Evolutionary conservation across 2,797 vertebrate species (phyloP), one percentile per base, ranked within the genome.

Genomic region (Limosa lapponica): DNA sequence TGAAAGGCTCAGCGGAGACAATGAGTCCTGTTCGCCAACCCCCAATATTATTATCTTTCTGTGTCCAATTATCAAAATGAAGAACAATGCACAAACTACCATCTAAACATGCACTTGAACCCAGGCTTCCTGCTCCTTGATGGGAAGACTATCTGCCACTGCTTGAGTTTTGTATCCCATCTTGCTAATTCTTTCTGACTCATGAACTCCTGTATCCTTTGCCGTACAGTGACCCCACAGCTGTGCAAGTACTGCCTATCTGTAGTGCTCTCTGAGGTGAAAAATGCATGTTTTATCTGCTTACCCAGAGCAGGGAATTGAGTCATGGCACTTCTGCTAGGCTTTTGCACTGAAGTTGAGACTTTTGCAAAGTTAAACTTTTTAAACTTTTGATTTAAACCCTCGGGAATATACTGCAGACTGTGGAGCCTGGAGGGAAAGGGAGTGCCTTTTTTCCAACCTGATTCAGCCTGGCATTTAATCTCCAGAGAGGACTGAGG

Each of bases 391-490:
- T 89, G 70, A 89, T 95, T 87, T 70, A 77, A 89, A 39, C 93
- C 59, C 55, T 87, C 0, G 10, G 90, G 93, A 90, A 64, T 73
- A 15, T 2, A 2, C 6, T 82, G 59, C 74, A 95, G 86, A 5
- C 81, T 89, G 37, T 62, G 71, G 59, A 87, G 83, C 83, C 92
- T 89, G 59, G 44, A 73, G 83, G 80, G 83, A 93, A 87, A 1
- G 19, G 71, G 81, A 89, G 36, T 73, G 15, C 78, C 78, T 94
- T 89, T 93, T 66, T 85, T 67, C 90, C 81, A 84, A 10, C 34
- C 14, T 96, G 89, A 96, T 96, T 94, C 86, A 93, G 78, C 37
- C 67, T 96, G 92, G 55, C 95, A 95, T 82, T 94, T 95, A 96
- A 93, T 90, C 90, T 96, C 95, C 87, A 94, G 95, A 85, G 92